Percentiles rank a stretch among this genome's conserved stretches.
Conservation (phyloP, 2,888 invertebrate species). For the Dromius quadrimaculatus region DNA sequence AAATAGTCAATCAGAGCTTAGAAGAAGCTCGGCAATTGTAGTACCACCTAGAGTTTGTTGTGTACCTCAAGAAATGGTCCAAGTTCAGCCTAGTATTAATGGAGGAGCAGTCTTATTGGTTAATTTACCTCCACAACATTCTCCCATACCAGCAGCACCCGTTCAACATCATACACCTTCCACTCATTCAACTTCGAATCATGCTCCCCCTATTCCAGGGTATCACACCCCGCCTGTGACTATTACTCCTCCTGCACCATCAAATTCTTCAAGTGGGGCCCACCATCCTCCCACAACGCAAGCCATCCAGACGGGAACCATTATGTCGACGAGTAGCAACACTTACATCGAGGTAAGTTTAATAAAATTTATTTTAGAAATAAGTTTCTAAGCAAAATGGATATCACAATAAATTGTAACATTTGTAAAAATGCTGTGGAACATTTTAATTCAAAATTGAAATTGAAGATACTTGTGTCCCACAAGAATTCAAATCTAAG, state of each 20-base stretch:
- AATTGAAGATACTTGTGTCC: too few species aligned
- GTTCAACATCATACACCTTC: conserved; percentile 52
- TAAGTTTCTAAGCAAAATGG: too few species aligned
- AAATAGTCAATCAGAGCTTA: conserved; percentile 65
- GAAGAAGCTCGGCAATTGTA: conserved; percentile 61
- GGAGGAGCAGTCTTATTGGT: conserved; percentile 85
- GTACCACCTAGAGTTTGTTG: conserved; percentile 60
- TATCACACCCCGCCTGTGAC: conserved; percentile 55
- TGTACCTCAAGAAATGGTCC: conserved; percentile 69
- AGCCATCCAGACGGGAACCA: conserved; percentile 65
- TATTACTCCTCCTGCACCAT: conserved; percentile 55
- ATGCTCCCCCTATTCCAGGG: conserved; percentile 53
- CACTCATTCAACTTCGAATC: background rate
- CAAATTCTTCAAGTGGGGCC: too few species aligned
- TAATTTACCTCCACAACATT: conserved; percentile 76
- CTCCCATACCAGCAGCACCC: conserved; percentile 59
- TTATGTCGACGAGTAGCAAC: conserved; percentile 70
- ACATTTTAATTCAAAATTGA: too few species aligned
- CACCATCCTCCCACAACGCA: conserved; percentile 50
- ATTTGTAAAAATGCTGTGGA: too few species aligned
- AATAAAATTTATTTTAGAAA: conserved; percentile 15
- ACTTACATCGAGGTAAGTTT: conserved; percentile 71
- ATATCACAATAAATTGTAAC: too few species aligned
- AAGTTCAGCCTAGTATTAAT: conserved; percentile 73
- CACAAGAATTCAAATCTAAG: too few species aligned